Evolutionary conservation across 2,113 vertebrate species (phyloP), one percentile per base, ranked within the genome.

Genomic region (Crotalus horridus): DNA sequence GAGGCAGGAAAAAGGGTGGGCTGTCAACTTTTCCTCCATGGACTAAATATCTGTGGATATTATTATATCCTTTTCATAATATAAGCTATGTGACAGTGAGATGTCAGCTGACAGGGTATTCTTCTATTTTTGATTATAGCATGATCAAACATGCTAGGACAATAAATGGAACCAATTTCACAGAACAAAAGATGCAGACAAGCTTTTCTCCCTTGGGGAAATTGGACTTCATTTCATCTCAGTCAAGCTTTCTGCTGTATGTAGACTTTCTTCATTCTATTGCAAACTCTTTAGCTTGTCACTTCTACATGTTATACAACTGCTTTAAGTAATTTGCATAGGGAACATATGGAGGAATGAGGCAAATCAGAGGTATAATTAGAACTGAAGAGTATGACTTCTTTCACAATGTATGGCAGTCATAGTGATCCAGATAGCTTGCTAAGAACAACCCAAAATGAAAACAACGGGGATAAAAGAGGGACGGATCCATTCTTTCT

Each of bases 401-500:
- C 93, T 90, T 88, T 95, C 64, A 61, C 13, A 64, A 90, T 39
- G 13, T 43, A 46, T 54, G 33, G 88, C 85, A 64, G n/a, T 85
- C 95, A 85, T 94, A 8, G 90, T 92, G 94, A 33, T 85, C 81
- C 29, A 92, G 96, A 93, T 43, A 96, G 94, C 91, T 69, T 51
- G 59, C 94, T 93, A 96, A 74, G 24, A 95, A 61, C 64, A 94
- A 90, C n/a, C 96, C 94, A 97, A 95, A 96, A 94, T 95, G 96
- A 89, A 96, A 93, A 81, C 87, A 95, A 96, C 95, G 89, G 85
- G 95, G 91, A 94, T 96, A 93, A 95, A 43, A 96, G 89, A 17
- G 48, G 8, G n/a, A 26, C 58, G 74, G 93, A 96, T 96, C 94
- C 88, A n/a, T n/a, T 93, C 87, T 94, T 91, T 94, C 90, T 87